Base-by-base conservation (phyloP, 1,140 invertebrate species). In the Hermatobates lingyangjiaoensis region DNA sequence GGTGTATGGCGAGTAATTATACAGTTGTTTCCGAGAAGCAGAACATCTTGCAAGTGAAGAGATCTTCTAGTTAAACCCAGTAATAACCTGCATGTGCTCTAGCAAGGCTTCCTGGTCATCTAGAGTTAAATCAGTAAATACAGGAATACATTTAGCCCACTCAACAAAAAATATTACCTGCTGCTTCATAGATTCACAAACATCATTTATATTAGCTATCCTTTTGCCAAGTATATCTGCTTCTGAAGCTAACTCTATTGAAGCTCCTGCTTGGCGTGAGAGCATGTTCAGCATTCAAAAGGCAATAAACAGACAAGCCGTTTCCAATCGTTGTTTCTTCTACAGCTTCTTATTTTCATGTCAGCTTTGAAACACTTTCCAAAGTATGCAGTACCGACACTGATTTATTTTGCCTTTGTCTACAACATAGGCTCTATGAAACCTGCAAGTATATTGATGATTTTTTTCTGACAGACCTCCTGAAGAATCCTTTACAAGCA, bases 351-450 rank as follows among this genome's bases (percentile, higher is more conserved):
- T n/a, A n/a, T 96, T 68, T 92, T 95, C 92, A 96, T 96, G 51
- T 92, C 92, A 49, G 89, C 90, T 65, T 91, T 86, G 64, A 97
- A 93, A 62, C 94, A 98, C 70, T 96, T 96, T 56, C 87, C n/a
- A 76, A 49, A 97, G 72, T 53, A 93, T 74, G 71, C 94, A 98
- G 61, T 94, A 96, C 54, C 93, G 78, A 66, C 92, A 97, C 62
- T 96, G 91, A 65, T 98, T 98, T 57, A 93, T 74, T 68, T 97
- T 96, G 67, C 96, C 91, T 69, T 96, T 97, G 66, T 97, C 91
- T 27, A 98, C 90, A 0, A 92, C 79, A 63, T 94, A 98, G 18
- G 23, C 45, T 38, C 50, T 18, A 25, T 51, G 45, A 25, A 51
- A 51, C 80, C 87, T 81, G 76, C 95, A 98, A 0, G 87, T 87